Evolutionary conservation across 2,888 invertebrate species (phyloP), one percentile per base, ranked within the genome.

Genomic region (Chloroclystis v-ata): DNA sequence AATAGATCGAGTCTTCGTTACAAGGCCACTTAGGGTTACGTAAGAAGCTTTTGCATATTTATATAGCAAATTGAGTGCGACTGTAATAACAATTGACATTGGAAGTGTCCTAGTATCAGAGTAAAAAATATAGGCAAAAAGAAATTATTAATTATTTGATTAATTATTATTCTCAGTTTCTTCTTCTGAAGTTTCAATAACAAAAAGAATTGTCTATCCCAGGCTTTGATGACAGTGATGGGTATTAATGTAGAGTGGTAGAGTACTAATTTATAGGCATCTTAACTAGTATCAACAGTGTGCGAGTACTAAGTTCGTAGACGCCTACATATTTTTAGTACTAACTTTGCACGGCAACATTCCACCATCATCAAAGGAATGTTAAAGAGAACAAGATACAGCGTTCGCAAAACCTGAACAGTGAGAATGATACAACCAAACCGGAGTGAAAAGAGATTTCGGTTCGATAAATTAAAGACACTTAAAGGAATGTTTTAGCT

Each of bases 11-110:
- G 40, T 29, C 37, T 8, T 32, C 28, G 33, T 39, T 32, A 12
- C 50, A 54, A 57, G 54, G 52, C 43, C 46, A 46, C 38, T 24
- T 12, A 37, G 33, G 46, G 42, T 48, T 43, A 37, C 28, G 25
- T 29, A 42, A 41, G 41, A 37, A n/a, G n/a, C 4, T 16, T 49
- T 49, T 33, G 38, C 37, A 45, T 45, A 37, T 25, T 37, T 37
- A 29, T 24, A 12, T 10, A 38, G 12, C 32, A 37, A 38, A 33
- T 28, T 33, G 16, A 20, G 32, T 38, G 38, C 32, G 26, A 33
- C 28, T 10, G 26, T 37, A 30, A 30, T n/a, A 20, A 20, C 5
- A 20, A 20, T 4, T 20, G 20, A 4, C 20, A 20, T 20, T 20
- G 20, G 2, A 20, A 20, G 2, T 20, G 2, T 20, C 20, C n/a